phyloP scores from a whole-genome alignment of 2,113 vertebrate genomes.

The Cathartes aura region DNA sequence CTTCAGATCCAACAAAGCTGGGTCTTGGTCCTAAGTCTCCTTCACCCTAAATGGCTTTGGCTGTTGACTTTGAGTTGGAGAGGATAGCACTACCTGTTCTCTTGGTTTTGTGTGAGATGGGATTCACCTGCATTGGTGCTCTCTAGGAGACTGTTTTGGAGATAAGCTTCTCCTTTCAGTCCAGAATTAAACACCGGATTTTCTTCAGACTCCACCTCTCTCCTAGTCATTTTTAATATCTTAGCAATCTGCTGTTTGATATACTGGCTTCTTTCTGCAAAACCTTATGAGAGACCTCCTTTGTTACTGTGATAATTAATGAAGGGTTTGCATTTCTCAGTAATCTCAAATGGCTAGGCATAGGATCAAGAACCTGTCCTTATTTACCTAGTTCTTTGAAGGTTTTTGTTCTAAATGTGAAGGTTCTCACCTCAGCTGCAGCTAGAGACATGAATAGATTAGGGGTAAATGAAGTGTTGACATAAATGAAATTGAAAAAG shows the following conservation, averaged over 20 bases:
- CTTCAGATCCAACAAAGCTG: neutral
- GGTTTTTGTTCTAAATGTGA: neutral
- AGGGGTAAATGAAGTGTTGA: slow-evolving; percentile 3
- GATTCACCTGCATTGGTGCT: neutral
- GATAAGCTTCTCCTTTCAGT: neutral
- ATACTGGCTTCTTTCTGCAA: neutral
- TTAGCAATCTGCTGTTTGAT: neutral
- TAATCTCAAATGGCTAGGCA: neutral
- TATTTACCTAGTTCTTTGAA: slow-evolving; percentile 5
- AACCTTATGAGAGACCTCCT: neutral
- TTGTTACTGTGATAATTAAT: neutral
- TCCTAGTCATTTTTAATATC: neutral
- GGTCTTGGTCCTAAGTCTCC: neutral
- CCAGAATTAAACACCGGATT: neutral
- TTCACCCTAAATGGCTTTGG: neutral
- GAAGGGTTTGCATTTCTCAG: neutral
- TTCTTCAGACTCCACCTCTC: neutral
- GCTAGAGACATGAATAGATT: neutral
- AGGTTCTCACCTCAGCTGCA: slow-evolving; percentile 9
- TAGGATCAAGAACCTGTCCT: neutral
- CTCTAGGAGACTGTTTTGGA: accelerated
- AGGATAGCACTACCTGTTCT: neutral
- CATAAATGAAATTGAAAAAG: neutral
- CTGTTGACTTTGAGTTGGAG: neutral
- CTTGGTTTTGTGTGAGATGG: neutral